A percentile compares a stretch with the other conserved stretches of the same genome.
Conservation (phyloP, 2,113 vertebrate genomes). For the Platichthys stellatus region DNA sequence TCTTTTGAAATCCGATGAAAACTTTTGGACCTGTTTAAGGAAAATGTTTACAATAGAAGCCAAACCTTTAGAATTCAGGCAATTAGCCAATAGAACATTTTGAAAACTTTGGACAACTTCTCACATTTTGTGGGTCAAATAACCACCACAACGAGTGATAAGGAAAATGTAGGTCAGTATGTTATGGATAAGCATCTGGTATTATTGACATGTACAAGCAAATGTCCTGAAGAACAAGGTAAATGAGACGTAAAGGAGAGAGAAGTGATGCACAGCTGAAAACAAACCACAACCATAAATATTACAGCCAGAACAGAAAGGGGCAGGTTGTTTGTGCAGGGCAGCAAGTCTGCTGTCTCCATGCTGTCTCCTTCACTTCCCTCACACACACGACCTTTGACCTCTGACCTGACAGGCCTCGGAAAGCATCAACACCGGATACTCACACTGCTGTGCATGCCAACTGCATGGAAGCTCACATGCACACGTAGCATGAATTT, state of each 20-base stretch:
- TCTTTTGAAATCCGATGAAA: neutral
- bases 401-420: slow-evolving; percentile 52
- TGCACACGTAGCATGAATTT: slow-evolving; percentile 9
- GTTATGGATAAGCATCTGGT: too few species aligned
- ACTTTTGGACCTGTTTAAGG: neutral
- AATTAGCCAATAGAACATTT: neutral
- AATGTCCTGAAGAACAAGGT: neutral
- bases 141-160: too few species aligned
- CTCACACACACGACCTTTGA: slow-evolving; percentile 67
- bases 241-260: neutral
- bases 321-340: slow-evolving; percentile 62
- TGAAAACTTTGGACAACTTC: neutral
- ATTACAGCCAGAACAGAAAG: slow-evolving; percentile 40
- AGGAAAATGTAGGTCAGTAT: neutral
- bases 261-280: neutral
- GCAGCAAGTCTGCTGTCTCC: slow-evolving; percentile 70
- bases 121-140: neutral
- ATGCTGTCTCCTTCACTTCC: slow-evolving; percentile 66
- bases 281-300: slow-evolving; percentile 22
- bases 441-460: slow-evolving; percentile 49
- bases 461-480: slow-evolving; percentile 44
- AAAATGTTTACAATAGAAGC: neutral
- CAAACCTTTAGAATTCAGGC: neutral
- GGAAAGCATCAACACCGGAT: slow-evolving; percentile 71
- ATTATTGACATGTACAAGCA: neutral